Percentiles rank a stretch among this genome's conserved stretches.
phyloP scores from a whole-genome alignment of 2,113 vertebrate species.

The Lasiurus borealis region DNA sequence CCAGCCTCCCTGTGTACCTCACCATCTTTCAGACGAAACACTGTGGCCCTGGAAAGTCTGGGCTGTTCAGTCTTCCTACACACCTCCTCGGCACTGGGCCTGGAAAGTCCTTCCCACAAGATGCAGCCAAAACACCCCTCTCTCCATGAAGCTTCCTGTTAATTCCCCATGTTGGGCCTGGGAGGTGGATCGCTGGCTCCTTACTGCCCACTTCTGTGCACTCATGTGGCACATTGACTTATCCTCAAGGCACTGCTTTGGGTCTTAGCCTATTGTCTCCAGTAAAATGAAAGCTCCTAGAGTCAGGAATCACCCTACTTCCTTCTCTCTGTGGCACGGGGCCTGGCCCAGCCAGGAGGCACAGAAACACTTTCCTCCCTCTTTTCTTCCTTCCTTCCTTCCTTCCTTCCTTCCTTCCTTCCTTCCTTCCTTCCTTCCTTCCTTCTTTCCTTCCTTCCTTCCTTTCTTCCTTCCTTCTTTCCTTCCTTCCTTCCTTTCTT shows the following conservation, averaged over 20 bases:
- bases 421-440: too few species aligned
- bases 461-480: too few species aligned
- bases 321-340: neutral
- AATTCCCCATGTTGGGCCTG: neutral
- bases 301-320: neutral
- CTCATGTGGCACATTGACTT: neutral
- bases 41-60: neutral
- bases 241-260: too few species aligned
- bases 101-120: neutral
- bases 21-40: neutral
- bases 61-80: neutral
- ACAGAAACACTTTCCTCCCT: too few species aligned
- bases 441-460: too few species aligned
- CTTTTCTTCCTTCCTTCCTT: too few species aligned
- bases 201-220: neutral
- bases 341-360: neutral
- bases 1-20: neutral
- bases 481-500: too few species aligned
- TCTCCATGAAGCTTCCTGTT: fast-evolving
- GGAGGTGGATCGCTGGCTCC: neutral
- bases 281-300: neutral
- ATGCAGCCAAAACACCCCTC: neutral
- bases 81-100: neutral
- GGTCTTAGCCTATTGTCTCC: neutral
- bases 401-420: too few species aligned